phyloP scores from a whole-genome alignment of 2,888 invertebrate species.

The Gastrophysa polygoni region DNA sequence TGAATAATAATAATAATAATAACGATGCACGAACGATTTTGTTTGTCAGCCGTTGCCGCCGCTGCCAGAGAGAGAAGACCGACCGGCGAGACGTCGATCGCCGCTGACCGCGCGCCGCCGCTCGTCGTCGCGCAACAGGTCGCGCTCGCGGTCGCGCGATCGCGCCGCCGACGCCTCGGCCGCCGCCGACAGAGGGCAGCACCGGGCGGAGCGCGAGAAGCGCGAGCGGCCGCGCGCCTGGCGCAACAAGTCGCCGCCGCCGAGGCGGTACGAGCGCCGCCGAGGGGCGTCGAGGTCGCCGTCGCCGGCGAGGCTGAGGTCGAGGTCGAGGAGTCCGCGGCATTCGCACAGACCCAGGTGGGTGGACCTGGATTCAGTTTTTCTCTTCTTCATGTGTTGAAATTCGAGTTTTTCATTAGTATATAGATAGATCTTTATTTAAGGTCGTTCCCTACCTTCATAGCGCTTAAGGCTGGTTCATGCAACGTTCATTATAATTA shows the following conservation, averaged over 20 bases:
- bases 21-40: too few species aligned
- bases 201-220: slow-evolving; percentile 54
- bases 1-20: too few species aligned
- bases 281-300: slow-evolving; percentile 52
- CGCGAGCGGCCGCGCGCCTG: slow-evolving; percentile 61
- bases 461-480: too few species aligned
- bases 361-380: not conserved
- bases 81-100: slow-evolving; percentile 41
- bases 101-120: slow-evolving; percentile 63
- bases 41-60: too few species aligned
- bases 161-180: too few species aligned
- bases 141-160: slow-evolving; percentile 68
- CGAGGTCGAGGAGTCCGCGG: slow-evolving; percentile 48
- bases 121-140: slow-evolving; percentile 55
- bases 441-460: too few species aligned
- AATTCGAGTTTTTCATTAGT: not conserved
- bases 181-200: slow-evolving; percentile 43
- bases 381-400: not conserved
- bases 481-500: too few species aligned
- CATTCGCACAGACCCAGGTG: slow-evolving; percentile 42
- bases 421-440: too few species aligned
- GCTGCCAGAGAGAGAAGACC: slow-evolving; percentile 61
- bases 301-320: slow-evolving; percentile 43
- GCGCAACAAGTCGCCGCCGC: slow-evolving; percentile 66
- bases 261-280: slow-evolving; percentile 60